phyloP scores from a whole-genome alignment of 2,888 invertebrate genomes.

The Lepidochrysops patricia region DNA sequence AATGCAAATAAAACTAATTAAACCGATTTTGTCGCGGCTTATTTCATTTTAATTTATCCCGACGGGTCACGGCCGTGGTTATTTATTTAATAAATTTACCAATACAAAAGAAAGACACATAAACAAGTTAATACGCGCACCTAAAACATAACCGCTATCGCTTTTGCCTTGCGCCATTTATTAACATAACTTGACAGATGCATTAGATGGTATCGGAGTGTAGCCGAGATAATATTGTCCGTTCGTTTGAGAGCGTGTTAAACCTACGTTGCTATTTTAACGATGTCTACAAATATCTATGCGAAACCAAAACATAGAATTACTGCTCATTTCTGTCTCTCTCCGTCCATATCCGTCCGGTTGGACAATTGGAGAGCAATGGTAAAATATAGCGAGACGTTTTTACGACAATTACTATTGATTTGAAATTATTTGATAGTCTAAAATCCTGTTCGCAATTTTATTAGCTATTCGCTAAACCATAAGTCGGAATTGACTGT shows the following conservation, averaged over 20 bases:
- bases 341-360: not conserved
- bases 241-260: constrained; percentile 23
- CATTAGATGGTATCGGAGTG: constrained; percentile 33
- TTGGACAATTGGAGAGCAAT: not conserved
- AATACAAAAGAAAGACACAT: no score
- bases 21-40: no score
- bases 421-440: not conserved
- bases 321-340: not conserved
- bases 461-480: not conserved
- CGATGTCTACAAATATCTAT: constrained; percentile 2
- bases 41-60: not conserved
- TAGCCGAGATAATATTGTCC: constrained; percentile 32
- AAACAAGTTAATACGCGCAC: no score
- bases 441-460: not conserved
- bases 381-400: not conserved
- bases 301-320: not conserved
- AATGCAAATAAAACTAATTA: no score
- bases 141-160: not conserved
- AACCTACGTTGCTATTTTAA: not conserved
- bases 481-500: not conserved
- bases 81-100: no score
- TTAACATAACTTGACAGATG: constrained; percentile 33
- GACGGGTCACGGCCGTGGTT: no score
- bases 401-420: constrained; percentile 2
- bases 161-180: constrained; percentile 17